Conservation (phyloP, 2,113 vertebrate genomes). For the Martes martes region DNA sequence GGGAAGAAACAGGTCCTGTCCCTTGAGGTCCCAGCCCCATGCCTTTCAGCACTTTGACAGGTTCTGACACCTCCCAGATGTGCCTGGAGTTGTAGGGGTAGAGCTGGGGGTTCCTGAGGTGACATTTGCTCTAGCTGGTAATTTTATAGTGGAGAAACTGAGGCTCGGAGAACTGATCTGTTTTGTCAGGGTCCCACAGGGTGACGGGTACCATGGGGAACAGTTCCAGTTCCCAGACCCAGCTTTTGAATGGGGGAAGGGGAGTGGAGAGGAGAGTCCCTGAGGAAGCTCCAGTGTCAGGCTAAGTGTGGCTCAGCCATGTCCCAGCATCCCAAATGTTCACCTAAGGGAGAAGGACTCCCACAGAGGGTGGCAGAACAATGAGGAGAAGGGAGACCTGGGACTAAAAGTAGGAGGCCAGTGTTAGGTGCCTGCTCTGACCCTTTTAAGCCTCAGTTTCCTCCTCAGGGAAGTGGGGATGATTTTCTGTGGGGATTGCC, state of each 20-base stretch:
- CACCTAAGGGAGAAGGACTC: background rate
- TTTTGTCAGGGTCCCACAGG: background rate
- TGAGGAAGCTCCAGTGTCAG: background rate
- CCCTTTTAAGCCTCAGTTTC: background rate
- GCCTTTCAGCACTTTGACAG: background rate
- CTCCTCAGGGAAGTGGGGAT: background rate
- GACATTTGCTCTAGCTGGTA: accelerated
- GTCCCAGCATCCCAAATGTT: background rate
- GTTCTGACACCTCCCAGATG: background rate
- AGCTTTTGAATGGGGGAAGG: background rate
- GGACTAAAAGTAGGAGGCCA: background rate
- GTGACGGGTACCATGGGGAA: background rate
- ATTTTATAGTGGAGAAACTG: background rate
- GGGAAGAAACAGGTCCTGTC: background rate
- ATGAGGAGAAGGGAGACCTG: accelerated
- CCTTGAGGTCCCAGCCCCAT: background rate
- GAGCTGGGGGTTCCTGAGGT: background rate
- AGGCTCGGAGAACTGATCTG: background rate
- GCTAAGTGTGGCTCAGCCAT: background rate
- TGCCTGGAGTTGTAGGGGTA: background rate
- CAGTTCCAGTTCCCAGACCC: background rate
- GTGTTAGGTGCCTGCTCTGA: accelerated
- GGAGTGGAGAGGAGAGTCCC: background rate
- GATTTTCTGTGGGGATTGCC: background rate
- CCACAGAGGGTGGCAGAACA: too few species aligned